Evolutionary conservation across 2,113 vertebrate species (phyloP), one percentile per base, ranked within the genome.

Genomic region (Limnothrissa miodon): DNA sequence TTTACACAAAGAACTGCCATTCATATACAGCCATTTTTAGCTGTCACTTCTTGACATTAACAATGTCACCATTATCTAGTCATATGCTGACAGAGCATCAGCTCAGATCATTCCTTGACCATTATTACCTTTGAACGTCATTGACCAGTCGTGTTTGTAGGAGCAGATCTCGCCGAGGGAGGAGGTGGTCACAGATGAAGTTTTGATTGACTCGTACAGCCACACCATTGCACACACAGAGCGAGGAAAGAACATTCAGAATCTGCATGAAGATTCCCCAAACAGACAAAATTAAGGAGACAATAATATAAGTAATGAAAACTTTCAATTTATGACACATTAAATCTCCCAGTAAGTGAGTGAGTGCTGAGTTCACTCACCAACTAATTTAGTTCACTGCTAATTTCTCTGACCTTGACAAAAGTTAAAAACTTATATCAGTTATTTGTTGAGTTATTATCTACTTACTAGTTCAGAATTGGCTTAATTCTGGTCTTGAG

Each of bases 151-250:
- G 95, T 29, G 97, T 98, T 92, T 99, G 98, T 78, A 99, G 93
- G 33, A 99, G 95, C 86, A 99, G 93, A 87, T 99, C 97, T 92
- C 97, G 96, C 89, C 93, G 95, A 84, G 98, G 97, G 81, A 99
- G 95, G 82, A 99, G 92, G 92, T 98, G 96, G 90, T 99, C 98
- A 93, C 96, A 97, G 88, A 99, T 99, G 82, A 98, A 93, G 86
- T 99, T 99, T 87, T 99, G 98, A 92, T 99, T 99, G 94, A 96
- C 90, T 92, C 98, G 96, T 81, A 99, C 97, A n/a, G 98, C 98
- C 45, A 99, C 96, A 33, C 97, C 97, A 48, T 99, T 97, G 90
- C 98, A 99, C 66, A 99, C 96, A 89, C 98, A 99, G 39, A 99
- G 96, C 86, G 97, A 99, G 82, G 96, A 99, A 83, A 99, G 94